Evolutionary conservation across 2,797 vertebrate species (phyloP).

Genomic region (Eremophila alpestris): DNA sequence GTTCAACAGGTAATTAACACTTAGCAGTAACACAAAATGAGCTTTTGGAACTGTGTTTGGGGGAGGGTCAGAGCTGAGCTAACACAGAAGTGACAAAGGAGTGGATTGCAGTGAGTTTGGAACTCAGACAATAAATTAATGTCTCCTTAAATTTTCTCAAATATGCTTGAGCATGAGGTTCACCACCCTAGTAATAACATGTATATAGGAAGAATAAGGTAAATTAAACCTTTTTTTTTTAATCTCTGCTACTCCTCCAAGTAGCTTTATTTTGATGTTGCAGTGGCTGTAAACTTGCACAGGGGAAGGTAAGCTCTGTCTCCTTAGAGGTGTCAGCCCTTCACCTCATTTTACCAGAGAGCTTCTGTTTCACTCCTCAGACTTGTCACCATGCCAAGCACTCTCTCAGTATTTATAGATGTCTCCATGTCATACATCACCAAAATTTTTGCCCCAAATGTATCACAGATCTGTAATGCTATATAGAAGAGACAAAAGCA

Average conservation of each 20-base stretch:
- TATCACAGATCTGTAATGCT: neutral
- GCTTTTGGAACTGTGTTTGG: neutral
- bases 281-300: neutral
- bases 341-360: neutral
- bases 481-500: neutral
- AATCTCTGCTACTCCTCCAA: neutral
- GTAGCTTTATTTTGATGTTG: neutral
- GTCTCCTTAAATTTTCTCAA: neutral
- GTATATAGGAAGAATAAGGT: neutral
- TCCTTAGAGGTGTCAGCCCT: neutral
- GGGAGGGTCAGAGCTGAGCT: neutral
- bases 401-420: neutral
- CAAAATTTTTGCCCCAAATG: neutral
- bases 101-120: neutral
- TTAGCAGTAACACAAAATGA: neutral
- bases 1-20: conserved; percentile 6
- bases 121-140: neutral
- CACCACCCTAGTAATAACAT: neutral
- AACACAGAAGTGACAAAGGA: neutral
- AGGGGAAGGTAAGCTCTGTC: neutral
- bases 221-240: neutral
- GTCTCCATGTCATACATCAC: neutral
- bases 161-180: neutral
- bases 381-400: neutral
- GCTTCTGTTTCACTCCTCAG: neutral